These are phyloP conservation scores for Eupithecia centaureata DNA, from an alignment of 2,888 invertebrate genomes.

Conservation along the genomic window DNA sequence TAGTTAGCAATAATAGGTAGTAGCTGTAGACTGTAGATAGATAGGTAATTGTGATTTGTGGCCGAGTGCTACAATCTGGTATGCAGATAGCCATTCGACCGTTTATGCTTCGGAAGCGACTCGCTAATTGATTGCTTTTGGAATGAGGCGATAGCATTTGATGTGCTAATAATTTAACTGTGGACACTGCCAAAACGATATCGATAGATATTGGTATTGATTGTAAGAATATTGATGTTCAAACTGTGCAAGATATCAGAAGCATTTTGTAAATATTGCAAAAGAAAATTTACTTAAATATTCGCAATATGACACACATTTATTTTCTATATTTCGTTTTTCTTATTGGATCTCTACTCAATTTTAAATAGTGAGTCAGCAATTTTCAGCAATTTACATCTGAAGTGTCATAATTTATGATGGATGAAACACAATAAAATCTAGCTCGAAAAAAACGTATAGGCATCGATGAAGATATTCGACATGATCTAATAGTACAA, in stretches of 20 bases:
- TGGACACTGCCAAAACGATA: neutral
- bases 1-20: neutral
- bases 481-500: neutral
- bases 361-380: neutral
- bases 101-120: neutral
- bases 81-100: slow-evolving; percentile 2
- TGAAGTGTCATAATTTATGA: neutral
- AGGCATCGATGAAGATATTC: neutral
- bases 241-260: neutral
- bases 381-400: neutral
- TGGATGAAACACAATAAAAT: neutral
- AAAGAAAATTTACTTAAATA: neutral
- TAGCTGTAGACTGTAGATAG: neutral
- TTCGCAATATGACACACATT: no score
- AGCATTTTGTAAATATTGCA: neutral
- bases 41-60: neutral
- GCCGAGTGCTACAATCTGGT: neutral
- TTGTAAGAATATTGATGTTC: neutral
- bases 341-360: neutral
- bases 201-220: neutral
- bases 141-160: slow-evolving; percentile 11
- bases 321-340: no score
- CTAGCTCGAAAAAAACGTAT: neutral
- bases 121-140: slow-evolving; percentile 13
- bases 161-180: slow-evolving; percentile 6